Evolutionary conservation across 1,140 invertebrate genomes (phyloP).

Genomic region (Drosophila punjabiensis): DNA sequence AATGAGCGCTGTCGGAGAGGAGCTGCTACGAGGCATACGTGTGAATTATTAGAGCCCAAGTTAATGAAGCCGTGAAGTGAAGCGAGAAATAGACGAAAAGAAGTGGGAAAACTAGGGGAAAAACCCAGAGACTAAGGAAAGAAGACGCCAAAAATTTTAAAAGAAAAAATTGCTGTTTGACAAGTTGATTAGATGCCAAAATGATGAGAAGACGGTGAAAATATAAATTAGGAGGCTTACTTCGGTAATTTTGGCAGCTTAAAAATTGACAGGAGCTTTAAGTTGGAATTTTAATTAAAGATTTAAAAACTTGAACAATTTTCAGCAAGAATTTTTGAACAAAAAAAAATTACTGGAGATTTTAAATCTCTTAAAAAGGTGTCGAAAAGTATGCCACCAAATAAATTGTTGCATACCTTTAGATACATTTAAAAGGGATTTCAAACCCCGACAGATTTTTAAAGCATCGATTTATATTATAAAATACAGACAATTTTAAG

Average conservation of each 20-base stretch:
- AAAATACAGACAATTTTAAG: too few species aligned
- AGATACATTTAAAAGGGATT: too few species aligned
- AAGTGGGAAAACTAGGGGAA: not conserved
- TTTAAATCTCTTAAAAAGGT: not conserved
- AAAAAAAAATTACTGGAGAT: not conserved
- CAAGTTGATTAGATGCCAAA: constrained; percentile 35
- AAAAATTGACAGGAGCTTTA: not conserved
- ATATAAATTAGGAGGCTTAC: constrained; percentile 1
- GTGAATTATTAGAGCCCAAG: constrained; percentile 62
- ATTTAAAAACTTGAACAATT: not conserved
- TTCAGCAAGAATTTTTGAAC: not conserved
- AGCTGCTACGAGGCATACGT: constrained; percentile 35
- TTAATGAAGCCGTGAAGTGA: constrained; percentile 58
- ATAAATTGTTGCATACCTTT: not conserved
- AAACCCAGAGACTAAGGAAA: not conserved
- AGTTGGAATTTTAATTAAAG: not conserved
- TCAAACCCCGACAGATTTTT: too few species aligned
- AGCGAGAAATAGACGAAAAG: not conserved
- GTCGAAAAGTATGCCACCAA: not conserved
- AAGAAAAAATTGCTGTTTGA: constrained; percentile 35
- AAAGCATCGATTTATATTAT: too few species aligned
- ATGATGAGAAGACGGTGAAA: not conserved
- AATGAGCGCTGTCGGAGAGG: constrained; percentile 24
- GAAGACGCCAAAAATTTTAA: constrained; percentile 9
- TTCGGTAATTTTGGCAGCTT: not conserved